Percentiles rank a stretch among this genome's conserved stretches.
Evolutionary conservation across 2,797 vertebrate genomes (phyloP).

Genomic region (Silurus aristotelis): DNA sequence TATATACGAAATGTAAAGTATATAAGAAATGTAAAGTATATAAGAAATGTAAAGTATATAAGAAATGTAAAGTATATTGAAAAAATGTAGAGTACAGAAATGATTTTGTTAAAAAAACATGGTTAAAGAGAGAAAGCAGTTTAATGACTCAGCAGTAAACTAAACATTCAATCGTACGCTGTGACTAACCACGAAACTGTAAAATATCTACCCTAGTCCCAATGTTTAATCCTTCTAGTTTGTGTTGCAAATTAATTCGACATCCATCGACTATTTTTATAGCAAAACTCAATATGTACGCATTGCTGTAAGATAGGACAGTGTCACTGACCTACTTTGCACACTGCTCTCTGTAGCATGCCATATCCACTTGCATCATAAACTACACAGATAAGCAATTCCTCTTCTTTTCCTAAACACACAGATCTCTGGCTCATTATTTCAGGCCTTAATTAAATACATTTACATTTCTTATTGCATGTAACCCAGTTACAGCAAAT

Average conservation of each 20-base stretch:
- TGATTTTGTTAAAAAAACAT: background rate
- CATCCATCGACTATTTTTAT: background rate
- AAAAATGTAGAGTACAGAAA: background rate
- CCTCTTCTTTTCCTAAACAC: slow-evolving; percentile 68
- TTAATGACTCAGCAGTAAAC: background rate
- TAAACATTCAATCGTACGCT: background rate
- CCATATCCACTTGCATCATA: slow-evolving; percentile 83
- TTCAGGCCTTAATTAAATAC: background rate
- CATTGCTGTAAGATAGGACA: slow-evolving; percentile 85
- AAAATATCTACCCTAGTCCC: background rate
- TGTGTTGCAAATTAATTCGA: background rate
- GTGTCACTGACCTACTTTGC: slow-evolving; percentile 90
- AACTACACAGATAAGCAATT: slow-evolving; percentile 68
- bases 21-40: background rate
- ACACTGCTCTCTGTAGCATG: slow-evolving; percentile 77
- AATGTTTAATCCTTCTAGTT: background rate
- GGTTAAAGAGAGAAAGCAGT: background rate
- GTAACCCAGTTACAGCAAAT: background rate
- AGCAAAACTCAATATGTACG: slow-evolving; percentile 51
- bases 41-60: too few species aligned
- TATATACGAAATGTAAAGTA: too few species aligned
- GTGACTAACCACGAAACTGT: background rate
- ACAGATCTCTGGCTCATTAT: slow-evolving; percentile 44
- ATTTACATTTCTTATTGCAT: background rate
- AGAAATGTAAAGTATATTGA: background rate